These are phyloP conservation scores for Pangasius macronema DNA, from an alignment of 2,797 vertebrate genomes.

Conservation along the genomic window DNA sequence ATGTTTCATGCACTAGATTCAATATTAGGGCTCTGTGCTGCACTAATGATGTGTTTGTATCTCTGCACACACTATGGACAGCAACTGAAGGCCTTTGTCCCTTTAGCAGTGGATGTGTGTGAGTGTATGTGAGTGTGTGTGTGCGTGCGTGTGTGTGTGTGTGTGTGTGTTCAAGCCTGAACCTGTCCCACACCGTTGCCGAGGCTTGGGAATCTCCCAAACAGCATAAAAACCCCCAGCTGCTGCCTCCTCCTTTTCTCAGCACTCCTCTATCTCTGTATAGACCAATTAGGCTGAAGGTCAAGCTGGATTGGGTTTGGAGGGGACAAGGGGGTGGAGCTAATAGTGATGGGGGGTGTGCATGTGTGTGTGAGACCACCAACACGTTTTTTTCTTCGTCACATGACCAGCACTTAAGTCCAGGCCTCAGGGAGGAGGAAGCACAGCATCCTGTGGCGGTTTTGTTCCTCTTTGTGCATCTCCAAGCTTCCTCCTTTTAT, in stretches of 20 bases:
- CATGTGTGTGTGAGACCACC: constrained; percentile 72
- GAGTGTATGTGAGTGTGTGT: constrained; percentile 12
- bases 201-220: constrained; percentile 69
- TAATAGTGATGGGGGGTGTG: constrained; percentile 39
- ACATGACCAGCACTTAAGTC: constrained; percentile 68
- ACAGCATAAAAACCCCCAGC: constrained; percentile 51
- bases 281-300: constrained; percentile 78
- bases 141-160: constrained; percentile 20
- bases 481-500: constrained; percentile 51
- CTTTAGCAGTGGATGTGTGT: constrained; percentile 32
- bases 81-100: constrained; percentile 63
- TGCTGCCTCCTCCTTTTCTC: constrained; percentile 34
- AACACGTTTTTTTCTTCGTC: constrained; percentile 68
- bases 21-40: neutral
- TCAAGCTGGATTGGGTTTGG: constrained; percentile 66
- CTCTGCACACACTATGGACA: constrained; percentile 38
- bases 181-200: constrained; percentile 63
- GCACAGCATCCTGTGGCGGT: constrained; percentile 64
- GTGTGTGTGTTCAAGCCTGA: constrained; percentile 50
- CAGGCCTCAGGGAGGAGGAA: constrained; percentile 59
- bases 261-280: constrained; percentile 63
- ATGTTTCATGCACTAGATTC: neutral
- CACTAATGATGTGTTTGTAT: constrained; percentile 30
- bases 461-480: constrained; percentile 56
- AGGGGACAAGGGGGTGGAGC: constrained; percentile 46